A percentile compares a stretch with the other conserved stretches of the same genome.
Evolutionary conservation across 2,797 vertebrate genomes (phyloP).

Genomic region (Nannoperca australis): DNA sequence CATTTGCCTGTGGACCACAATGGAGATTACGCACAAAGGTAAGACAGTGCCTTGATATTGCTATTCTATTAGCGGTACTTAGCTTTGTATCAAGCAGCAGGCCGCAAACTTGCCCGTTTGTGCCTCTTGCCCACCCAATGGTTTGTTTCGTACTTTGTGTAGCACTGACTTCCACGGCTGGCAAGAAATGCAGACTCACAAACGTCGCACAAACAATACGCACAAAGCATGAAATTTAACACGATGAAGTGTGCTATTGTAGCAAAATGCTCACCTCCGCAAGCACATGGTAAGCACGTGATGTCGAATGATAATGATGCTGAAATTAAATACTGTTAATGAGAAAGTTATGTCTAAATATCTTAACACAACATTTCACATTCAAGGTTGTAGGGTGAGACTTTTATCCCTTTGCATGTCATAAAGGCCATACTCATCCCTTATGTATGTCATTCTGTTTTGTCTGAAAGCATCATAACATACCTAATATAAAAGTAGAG

Average conservation of each 20-base stretch:
- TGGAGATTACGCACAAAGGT: constrained; percentile 6
- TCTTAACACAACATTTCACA: no score
- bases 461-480: not conserved
- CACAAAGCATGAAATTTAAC: not conserved
- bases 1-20: constrained; percentile 16
- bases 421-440: no score
- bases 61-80: not conserved
- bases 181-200: not conserved
- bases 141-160: constrained; percentile 15
- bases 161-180: not conserved
- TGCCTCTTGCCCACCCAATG: not conserved
- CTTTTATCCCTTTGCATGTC: constrained; percentile 17
- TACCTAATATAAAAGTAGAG: not conserved
- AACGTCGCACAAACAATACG: not conserved
- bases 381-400: not conserved
- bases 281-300: not conserved
- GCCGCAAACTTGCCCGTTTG: not conserved
- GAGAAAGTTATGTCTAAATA: no score
- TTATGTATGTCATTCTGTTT: not conserved
- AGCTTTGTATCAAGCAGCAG: not conserved
- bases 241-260: not conserved
- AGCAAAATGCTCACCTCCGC: not conserved
- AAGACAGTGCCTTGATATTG: not conserved
- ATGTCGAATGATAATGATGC: no score
- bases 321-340: no score